These are phyloP conservation scores for Trachops cirrhosus DNA, from an alignment of 2,797 vertebrate genomes.

Conservation along the genomic window DNA sequence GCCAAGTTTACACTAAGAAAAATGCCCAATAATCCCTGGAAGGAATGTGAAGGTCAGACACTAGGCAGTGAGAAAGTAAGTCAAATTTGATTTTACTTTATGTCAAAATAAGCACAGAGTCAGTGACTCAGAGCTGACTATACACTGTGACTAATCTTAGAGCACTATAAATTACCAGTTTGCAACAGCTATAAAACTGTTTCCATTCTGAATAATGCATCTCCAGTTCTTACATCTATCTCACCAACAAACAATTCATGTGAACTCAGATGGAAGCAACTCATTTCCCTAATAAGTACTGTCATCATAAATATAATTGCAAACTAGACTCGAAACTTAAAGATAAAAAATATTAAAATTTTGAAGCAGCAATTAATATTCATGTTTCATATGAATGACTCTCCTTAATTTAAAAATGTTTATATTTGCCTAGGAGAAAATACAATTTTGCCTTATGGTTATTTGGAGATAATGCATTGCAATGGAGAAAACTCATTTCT, in stretches of 20 bases:
- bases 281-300: conserved; percentile 55
- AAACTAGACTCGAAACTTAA: neutral
- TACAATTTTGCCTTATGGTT: neutral
- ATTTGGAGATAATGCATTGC: neutral
- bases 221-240: conserved; percentile 59
- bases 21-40: conserved; percentile 67
- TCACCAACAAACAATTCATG: conserved; percentile 76
- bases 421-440: neutral
- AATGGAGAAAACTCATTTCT: neutral
- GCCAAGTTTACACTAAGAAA: conserved; percentile 68
- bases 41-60: conserved; percentile 81
- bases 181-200: conserved; percentile 83
- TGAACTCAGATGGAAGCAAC: conserved; percentile 67
- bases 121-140: conserved; percentile 90
- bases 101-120: conserved; percentile 88
- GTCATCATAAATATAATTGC: conserved; percentile 71
- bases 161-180: conserved; percentile 86
- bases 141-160: conserved; percentile 90
- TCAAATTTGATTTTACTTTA: conserved; percentile 90
- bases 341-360: neutral
- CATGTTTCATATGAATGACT: neutral
- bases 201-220: conserved; percentile 81
- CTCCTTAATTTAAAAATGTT: neutral
- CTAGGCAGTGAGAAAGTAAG: conserved; percentile 80
- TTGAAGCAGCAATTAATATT: neutral